A percentile compares a stretch with the other conserved stretches of the same genome.
Evolutionary conservation across 2,888 invertebrate species (phyloP).

Genomic region (Drosophila paramelanica): DNA sequence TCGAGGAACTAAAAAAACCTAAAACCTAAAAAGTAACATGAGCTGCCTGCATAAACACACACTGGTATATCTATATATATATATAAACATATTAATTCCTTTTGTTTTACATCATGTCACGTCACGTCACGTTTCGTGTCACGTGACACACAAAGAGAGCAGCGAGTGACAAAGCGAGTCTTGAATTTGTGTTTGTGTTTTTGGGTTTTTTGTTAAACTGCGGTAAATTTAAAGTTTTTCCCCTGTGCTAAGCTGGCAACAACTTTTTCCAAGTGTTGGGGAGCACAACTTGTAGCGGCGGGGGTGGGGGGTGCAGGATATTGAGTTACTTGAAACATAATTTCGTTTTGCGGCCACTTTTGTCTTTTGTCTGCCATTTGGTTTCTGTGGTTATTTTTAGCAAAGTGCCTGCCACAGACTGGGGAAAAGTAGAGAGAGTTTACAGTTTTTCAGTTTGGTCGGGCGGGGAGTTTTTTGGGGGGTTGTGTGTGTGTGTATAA

Average conservation of each 20-base stretch:
- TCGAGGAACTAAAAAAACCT: conserved; percentile 47
- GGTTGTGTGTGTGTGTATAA: conserved; percentile 5
- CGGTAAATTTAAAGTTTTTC: conserved; percentile 68
- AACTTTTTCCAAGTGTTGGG: conserved; percentile 10
- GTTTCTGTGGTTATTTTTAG: conserved; percentile 70
- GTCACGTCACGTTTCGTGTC: conserved; percentile 60
- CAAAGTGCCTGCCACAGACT: conserved; percentile 26
- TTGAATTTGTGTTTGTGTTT: conserved; percentile 33
- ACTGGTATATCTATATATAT: background rate
- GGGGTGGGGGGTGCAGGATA: conserved; percentile 45
- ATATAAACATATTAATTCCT: conserved; percentile 16
- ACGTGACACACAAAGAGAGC: conserved; percentile 70
- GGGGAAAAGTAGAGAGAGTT: conserved; percentile 10
- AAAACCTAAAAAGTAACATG: conserved; percentile 59
- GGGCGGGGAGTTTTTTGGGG: conserved; percentile 1
- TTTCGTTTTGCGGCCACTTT: conserved; percentile 73
- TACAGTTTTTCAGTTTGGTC: conserved; percentile 17
- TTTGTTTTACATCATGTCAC: conserved; percentile 39
- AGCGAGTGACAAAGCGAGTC: conserved; percentile 71
- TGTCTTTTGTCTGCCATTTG: conserved; percentile 58
- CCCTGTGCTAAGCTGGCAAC: conserved; percentile 31
- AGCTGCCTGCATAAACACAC: conserved; percentile 36
- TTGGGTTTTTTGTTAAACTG: conserved; percentile 51
- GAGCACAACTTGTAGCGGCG: background rate
- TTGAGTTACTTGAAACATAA: conserved; percentile 75